Evolutionary conservation across 2,888 invertebrate genomes (phyloP), one percentile per base, ranked within the genome.

Genomic region (Cephus runcator): DNA sequence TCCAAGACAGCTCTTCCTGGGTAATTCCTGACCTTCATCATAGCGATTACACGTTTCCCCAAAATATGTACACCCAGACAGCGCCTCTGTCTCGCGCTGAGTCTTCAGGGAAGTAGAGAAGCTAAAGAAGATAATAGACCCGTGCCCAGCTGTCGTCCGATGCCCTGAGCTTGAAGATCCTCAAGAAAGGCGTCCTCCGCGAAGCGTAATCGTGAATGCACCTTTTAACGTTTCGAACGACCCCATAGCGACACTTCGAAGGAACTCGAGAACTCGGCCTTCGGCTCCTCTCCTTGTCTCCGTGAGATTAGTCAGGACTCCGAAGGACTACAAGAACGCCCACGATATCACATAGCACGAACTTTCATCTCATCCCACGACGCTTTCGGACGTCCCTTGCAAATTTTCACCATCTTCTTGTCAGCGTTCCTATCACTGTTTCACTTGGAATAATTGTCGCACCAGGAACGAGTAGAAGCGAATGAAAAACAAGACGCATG

Each of bases 1-100:
- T 93, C 92, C 76, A 93, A 86, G 88, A 96, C 96, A 83, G 95
- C 97, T 92, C 96, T 96, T 83, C 97, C 97, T 73, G 97, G 97
- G 91, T 97, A 96, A 87, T 95, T 95, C 91, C 96, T 95, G 83
- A 97, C 96, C 93, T 96, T 96, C 97, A 97, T 97, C 81, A 56
- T 56, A 23, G 23, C 56, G 56, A 23, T 23, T 6, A 23, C 23
- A 56, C 23, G 56, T 23, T 15, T 23, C 6, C 23, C 23, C 23
- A 56, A 56, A 56, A 23, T 23, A 15, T 2, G 23, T 56, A 56
- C 0, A 56, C 56, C 23, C 4, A 56, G 56, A 23, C 6, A 40
- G 40, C 40, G 15, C 40, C 6, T 15, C 56, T 56, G 23, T 56
- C 23, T 56, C 23, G 23, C 56, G 4, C 40, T 15, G 40, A 15